These are phyloP conservation scores for Frieseomelitta varia DNA, from an alignment of 1,140 invertebrate genomes.

Conservation along the genomic window DNA sequence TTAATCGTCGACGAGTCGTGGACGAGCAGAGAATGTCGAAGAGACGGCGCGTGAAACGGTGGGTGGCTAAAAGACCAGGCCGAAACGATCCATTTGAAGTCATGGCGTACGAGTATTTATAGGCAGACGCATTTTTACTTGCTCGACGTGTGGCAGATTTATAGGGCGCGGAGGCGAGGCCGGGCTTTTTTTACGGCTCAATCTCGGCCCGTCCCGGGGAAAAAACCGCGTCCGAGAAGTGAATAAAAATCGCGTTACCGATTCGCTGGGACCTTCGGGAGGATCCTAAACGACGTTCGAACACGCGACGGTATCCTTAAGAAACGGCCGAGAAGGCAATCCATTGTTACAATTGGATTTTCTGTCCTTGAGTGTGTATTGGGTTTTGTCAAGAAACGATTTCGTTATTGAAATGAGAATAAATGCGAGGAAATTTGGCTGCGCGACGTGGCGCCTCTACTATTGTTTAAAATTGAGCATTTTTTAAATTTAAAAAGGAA, in stretches of 20 bases:
- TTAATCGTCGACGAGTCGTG: background rate
- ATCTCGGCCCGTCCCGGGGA: background rate
- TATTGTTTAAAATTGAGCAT: no score
- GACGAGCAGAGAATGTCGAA: background rate
- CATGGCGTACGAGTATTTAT: constrained; percentile 38
- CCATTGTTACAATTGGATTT: no score
- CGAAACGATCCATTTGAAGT: constrained; percentile 41
- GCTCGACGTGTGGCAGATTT: constrained; percentile 42
- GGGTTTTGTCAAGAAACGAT: no score
- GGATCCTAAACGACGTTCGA: background rate
- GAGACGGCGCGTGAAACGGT: background rate
- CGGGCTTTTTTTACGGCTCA: constrained; percentile 24
- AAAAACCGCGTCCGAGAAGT: constrained; percentile 5
- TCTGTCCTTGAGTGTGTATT: no score
- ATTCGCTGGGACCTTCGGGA: background rate
- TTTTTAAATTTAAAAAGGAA: no score
- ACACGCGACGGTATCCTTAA: background rate
- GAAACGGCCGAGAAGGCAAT: background rate
- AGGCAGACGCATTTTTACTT: constrained; percentile 43
- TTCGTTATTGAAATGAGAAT: no score
- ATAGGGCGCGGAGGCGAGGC: constrained; percentile 28
- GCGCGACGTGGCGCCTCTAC: no score
- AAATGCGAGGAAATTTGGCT: no score
- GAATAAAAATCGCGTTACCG: constrained; percentile 7
- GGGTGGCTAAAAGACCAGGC: background rate